Evolutionary conservation across 2,888 invertebrate genomes (phyloP).

Genomic region (Ophion obscuratus): DNA sequence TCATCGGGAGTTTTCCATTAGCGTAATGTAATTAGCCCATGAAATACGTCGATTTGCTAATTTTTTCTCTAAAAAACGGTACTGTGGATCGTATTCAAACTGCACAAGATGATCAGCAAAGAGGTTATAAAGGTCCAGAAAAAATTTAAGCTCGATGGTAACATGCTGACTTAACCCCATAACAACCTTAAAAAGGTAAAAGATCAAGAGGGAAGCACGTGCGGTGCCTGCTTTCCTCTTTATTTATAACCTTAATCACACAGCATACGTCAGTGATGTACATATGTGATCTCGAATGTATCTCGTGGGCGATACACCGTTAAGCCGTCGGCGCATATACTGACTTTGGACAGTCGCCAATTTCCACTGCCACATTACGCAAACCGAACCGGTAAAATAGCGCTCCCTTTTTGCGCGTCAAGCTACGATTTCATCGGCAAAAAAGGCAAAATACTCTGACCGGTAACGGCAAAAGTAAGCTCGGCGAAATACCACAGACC

Average conservation of each 20-base stretch:
- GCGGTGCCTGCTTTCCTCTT: not conserved
- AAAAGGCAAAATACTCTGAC: not conserved
- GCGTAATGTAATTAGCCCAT: too few species aligned
- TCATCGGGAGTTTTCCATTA: too few species aligned
- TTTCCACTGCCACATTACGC: conserved; percentile 24
- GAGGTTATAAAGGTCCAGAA: too few species aligned
- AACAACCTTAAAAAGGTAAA: not conserved
- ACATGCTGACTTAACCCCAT: too few species aligned
- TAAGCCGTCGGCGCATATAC: not conserved
- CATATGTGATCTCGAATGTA: not conserved
- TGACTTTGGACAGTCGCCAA: conserved; percentile 59
- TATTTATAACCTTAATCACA: not conserved
- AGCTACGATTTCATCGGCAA: not conserved
- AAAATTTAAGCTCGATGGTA: too few species aligned
- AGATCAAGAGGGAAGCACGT: not conserved
- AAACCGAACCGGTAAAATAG: conserved; percentile 2
- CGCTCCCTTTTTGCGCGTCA: conserved; percentile 25
- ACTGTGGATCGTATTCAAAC: too few species aligned
- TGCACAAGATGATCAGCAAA: too few species aligned
- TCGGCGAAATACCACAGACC: conserved; percentile 12
- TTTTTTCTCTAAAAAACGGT: too few species aligned
- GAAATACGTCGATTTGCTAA: too few species aligned
- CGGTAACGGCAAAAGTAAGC: not conserved
- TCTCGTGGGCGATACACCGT: not conserved
- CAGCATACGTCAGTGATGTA: not conserved